These are phyloP conservation scores for Gari tellinella DNA, from an alignment of 2,888 invertebrate species.

Conservation along the genomic window DNA sequence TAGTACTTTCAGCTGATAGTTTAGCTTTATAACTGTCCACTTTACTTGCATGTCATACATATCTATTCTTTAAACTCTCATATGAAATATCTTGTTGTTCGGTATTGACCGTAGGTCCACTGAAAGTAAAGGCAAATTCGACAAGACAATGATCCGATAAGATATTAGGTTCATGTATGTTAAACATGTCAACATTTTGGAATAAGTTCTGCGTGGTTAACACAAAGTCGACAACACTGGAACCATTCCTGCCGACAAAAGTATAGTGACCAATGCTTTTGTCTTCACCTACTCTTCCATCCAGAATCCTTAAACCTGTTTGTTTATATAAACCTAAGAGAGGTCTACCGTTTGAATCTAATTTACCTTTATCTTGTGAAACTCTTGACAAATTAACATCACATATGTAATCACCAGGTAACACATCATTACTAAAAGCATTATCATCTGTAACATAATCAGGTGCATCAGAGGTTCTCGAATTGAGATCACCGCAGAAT, in stretches of 20 bases:
- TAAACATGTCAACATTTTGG: neutral
- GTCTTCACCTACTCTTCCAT: conserved; percentile 17
- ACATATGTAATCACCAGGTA: too few species aligned
- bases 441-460: conserved; percentile 3
- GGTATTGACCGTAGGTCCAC: neutral
- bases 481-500: conserved; percentile 6
- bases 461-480: conserved; percentile 2
- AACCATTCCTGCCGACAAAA: conserved; percentile 13
- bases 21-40: too few species aligned
- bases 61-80: too few species aligned
- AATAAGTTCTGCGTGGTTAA: conserved; percentile 3
- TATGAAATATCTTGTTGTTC: neutral
- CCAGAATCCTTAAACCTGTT: conserved; percentile 19
- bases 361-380: too few species aligned
- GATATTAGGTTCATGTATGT: conserved; percentile 9
- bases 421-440: neutral
- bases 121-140: neutral
- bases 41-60: too few species aligned
- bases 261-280: conserved; percentile 8
- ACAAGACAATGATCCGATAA: conserved; percentile 12
- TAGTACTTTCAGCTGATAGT: too few species aligned
- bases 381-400: neutral
- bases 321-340: conserved; percentile 28
- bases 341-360: too few species aligned
- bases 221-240: neutral